These are phyloP conservation scores for Salticus scenicus DNA, from an alignment of 2,888 invertebrate species.

Conservation along the genomic window DNA sequence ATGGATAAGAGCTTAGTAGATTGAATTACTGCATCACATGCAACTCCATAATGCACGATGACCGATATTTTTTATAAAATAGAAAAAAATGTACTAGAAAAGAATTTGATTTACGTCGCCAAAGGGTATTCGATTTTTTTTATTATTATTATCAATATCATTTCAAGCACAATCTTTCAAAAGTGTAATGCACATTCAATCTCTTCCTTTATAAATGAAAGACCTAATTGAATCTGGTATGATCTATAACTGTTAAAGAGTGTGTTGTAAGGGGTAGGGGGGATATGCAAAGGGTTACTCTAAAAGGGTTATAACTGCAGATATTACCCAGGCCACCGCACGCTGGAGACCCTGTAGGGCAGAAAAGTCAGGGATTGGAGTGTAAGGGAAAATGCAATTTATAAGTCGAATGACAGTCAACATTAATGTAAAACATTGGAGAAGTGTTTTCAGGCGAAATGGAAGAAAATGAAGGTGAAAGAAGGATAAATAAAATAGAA, in stretches of 20 bases:
- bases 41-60: slow-evolving; percentile 6
- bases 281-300: background rate
- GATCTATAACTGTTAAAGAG: background rate
- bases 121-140: slow-evolving; percentile 1
- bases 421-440: background rate
- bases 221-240: slow-evolving; percentile 29
- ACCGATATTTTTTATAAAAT: background rate
- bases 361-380: background rate
- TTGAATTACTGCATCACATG: slow-evolving; percentile 34
- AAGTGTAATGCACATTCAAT: slow-evolving; percentile 19
- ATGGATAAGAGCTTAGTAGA: slow-evolving; percentile 11
- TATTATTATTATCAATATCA: background rate
- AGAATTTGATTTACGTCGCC: slow-evolving; percentile 24
- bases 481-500: background rate
- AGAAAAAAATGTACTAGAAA: background rate
- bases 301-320: background rate
- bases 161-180: background rate
- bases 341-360: background rate
- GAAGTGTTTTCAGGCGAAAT: background rate
- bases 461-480: background rate
- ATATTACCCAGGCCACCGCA: background rate
- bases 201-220: slow-evolving; percentile 32
- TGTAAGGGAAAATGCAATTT: background rate
- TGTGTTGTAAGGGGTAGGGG: background rate
- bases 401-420: slow-evolving; percentile 2